Evolutionary conservation across 2,888 invertebrate species (phyloP), one percentile per base, ranked within the genome.

Genomic region (Nesidiocoris tenuis): DNA sequence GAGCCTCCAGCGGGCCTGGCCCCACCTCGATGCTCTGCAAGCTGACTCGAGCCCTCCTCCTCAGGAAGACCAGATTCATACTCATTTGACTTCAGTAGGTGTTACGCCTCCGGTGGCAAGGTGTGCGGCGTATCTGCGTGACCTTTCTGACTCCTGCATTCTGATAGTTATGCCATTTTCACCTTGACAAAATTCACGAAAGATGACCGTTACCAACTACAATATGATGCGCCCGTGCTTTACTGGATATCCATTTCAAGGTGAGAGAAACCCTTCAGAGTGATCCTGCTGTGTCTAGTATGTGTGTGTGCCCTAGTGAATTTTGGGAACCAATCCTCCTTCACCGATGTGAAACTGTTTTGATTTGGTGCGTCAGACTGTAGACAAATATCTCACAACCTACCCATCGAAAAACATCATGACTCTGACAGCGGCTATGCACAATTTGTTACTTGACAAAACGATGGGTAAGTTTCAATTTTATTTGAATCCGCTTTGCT

Each of bases 181-280:
- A 59, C 19, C 59, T 59, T 19, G 59, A 59, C n/a, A n/a, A 59
- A 67, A 22, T 59, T 7, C 3, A n/a, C 17, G 21, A 39, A 72
- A 72, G 64, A 84, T 84, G 84, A 83, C 84, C 79, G 83, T 84
- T 77, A 83, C 83, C 76, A 83, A 82, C 80, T 82, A 83, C 81
- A 82, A 81, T 79, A 83, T 83, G 83, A 83, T 84, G 84, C 82
- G 83, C 79, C 83, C 84, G 78, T 83, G 83, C 80, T 84, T 84
- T 81, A 82, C 83, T 78, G 84, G 84, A 81, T 84, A 84, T 80
- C 84, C 84, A 23, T 84, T 84, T 80, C 84, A 84, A 84, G 84
- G 84, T 83, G 81, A 81, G 79, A 70, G 65, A 67, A 67, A 67
- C 67, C 67, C 55, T 67, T 67, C 67, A 67, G 55, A 67, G 67